Conservation (phyloP, 2,797 vertebrate genomes). For the Falco peregrinus region DNA sequence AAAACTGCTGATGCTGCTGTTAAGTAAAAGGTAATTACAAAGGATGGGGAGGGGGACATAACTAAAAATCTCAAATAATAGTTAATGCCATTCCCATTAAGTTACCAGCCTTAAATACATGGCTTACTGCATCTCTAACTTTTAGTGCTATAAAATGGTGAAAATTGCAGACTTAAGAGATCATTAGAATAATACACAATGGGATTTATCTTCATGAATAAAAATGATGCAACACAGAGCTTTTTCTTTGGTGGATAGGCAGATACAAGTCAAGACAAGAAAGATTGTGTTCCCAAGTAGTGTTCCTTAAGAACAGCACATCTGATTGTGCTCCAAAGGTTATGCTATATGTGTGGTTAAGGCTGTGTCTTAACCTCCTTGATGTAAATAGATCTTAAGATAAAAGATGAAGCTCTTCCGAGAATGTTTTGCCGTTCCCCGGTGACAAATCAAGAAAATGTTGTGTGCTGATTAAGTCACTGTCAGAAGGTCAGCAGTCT, state of each 20-base stretch:
- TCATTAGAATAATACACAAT: constrained; percentile 58
- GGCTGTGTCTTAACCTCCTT: constrained; percentile 21
- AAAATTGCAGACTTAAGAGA: constrained; percentile 52
- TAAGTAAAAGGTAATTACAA: constrained; percentile 56
- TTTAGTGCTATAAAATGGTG: constrained; percentile 28
- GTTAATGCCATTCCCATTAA: constrained; percentile 51
- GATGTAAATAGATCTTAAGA: constrained; percentile 35
- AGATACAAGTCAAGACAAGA: constrained; percentile 7
- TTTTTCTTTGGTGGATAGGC: constrained; percentile 4
- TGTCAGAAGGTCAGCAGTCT: constrained; percentile 41
- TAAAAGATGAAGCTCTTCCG: constrained; percentile 46
- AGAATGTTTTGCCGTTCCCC: constrained; percentile 9
- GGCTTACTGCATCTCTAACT: constrained; percentile 61
- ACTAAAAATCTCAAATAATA: constrained; percentile 26
- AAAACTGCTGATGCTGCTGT: constrained; percentile 59
- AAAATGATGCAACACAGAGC: constrained; percentile 1
- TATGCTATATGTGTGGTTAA: neutral
- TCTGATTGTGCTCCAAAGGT: neutral
- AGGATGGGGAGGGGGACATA: constrained; percentile 25
- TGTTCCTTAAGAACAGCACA: neutral
- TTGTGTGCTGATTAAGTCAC: constrained; percentile 54
- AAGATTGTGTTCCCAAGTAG: neutral
- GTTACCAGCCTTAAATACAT: constrained; percentile 51
- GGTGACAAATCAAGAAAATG: constrained; percentile 51
- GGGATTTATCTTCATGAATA: constrained; percentile 56